phyloP scores from a whole-genome alignment of 2,888 invertebrate genomes.

The Neoitamus cyanurus region DNA sequence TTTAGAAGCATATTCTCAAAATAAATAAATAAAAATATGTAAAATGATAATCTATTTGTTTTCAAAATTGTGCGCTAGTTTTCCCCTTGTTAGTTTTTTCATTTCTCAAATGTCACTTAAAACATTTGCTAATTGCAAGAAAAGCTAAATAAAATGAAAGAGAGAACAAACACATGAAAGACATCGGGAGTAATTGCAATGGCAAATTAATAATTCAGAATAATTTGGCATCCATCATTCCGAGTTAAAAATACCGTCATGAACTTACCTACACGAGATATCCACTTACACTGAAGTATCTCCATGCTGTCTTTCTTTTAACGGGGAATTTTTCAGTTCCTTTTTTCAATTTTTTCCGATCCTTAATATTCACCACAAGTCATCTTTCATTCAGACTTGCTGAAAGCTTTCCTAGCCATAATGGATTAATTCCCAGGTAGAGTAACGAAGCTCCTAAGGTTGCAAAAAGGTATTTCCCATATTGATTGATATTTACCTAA shows the following conservation, averaged over 20 bases:
- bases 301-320: background rate
- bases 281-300: background rate
- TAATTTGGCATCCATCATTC: conserved; percentile 25
- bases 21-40: too few species aligned
- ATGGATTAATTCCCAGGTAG: conserved; percentile 35
- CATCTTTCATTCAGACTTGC: conserved; percentile 26
- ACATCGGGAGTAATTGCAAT: background rate
- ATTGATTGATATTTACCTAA: conserved; percentile 40
- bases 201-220: conserved; percentile 3
- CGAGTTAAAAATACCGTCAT: background rate
- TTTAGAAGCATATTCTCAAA: too few species aligned
- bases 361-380: conserved; percentile 24
- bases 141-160: background rate
- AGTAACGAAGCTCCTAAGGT: background rate
- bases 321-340: background rate
- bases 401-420: conserved; percentile 5
- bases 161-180: background rate
- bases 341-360: conserved; percentile 22
- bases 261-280: background rate
- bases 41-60: too few species aligned
- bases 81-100: background rate
- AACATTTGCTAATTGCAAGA: background rate
- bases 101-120: background rate
- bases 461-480: conserved; percentile 14
- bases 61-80: too few species aligned